A percentile compares a stretch with the other conserved stretches of the same genome.
Conservation (phyloP, 53 echinoderm and acorn worm genomes). For the Apostichopus leukothele region DNA sequence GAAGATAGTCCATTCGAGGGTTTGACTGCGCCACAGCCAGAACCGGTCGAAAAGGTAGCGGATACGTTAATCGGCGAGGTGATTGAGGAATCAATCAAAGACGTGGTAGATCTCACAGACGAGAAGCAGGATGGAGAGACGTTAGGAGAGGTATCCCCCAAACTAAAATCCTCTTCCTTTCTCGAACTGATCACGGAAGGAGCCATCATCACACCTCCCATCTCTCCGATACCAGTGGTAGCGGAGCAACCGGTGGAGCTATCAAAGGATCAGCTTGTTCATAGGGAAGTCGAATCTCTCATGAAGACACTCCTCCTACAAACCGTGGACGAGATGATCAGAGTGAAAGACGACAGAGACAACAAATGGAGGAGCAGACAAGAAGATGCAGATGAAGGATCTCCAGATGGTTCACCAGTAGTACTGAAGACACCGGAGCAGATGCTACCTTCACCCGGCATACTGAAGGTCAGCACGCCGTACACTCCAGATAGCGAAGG, state of each 20-base stretch:
- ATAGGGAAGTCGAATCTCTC: constrained; percentile 61
- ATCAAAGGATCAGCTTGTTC: constrained; percentile 45
- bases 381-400: neutral
- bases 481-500: constrained; percentile 79
- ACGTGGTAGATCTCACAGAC: constrained; percentile 56
- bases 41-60: constrained; percentile 75
- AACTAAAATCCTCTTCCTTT: constrained; percentile 25
- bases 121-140: constrained; percentile 54
- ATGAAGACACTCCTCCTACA: constrained; percentile 63
- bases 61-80: constrained; percentile 68
- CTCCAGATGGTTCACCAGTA: constrained; percentile 41
- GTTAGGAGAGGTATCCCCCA: neutral
- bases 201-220: neutral
- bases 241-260: constrained; percentile 34
- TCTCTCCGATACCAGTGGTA: constrained; percentile 8
- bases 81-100: constrained; percentile 68
- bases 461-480: constrained; percentile 54
- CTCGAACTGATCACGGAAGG: constrained; percentile 28
- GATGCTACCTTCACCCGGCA: constrained; percentile 1
- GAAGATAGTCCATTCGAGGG: neutral
- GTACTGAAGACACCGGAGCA: constrained; percentile 23
- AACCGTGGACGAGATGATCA: constrained; percentile 68
- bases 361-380: constrained; percentile 7
- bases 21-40: constrained; percentile 43
- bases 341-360: constrained; percentile 23